phyloP scores from a whole-genome alignment of 2,888 invertebrate species.

The Campopleginae sp. region DNA sequence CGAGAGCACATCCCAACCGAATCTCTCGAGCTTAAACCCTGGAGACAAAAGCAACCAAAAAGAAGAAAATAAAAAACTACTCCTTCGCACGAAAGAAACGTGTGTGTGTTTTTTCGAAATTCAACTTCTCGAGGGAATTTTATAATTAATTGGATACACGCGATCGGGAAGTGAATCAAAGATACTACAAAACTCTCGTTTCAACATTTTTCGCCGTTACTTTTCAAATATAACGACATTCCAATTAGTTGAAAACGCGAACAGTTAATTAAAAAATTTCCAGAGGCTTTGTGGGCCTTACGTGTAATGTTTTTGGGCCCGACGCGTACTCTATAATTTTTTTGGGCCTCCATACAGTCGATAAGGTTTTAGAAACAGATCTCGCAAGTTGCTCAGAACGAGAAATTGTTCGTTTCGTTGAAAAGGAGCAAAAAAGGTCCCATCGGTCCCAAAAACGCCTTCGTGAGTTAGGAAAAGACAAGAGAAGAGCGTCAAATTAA shows the following conservation, averaged over 20 bases:
- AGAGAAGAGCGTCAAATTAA: conserved; percentile 74
- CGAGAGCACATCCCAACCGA: conserved; percentile 16
- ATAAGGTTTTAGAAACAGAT: neutral
- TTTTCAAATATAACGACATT: neutral
- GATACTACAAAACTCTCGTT: neutral
- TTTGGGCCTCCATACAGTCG: neutral
- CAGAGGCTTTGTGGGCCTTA: neutral
- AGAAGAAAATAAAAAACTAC: conserved; percentile 6
- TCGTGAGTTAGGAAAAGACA: conserved; percentile 67
- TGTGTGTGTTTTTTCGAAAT: neutral
- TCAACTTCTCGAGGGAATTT: conserved; percentile 17
- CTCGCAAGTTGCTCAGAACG: neutral
- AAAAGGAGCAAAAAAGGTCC: neutral
- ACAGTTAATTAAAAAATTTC: neutral
- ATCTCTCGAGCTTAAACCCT: conserved; percentile 15
- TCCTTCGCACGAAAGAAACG: conserved; percentile 26
- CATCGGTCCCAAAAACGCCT: conserved; percentile 48
- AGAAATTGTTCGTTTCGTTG: neutral
- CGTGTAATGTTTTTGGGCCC: neutral
- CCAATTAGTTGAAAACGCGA: neutral
- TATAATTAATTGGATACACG: conserved; percentile 48
- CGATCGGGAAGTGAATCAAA: neutral
- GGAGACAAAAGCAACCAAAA: conserved; percentile 19
- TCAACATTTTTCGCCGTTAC: neutral
- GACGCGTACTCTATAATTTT: neutral